Evolutionary conservation across 2,888 invertebrate species (phyloP).

Genomic region (Epistrophe eligans): DNA sequence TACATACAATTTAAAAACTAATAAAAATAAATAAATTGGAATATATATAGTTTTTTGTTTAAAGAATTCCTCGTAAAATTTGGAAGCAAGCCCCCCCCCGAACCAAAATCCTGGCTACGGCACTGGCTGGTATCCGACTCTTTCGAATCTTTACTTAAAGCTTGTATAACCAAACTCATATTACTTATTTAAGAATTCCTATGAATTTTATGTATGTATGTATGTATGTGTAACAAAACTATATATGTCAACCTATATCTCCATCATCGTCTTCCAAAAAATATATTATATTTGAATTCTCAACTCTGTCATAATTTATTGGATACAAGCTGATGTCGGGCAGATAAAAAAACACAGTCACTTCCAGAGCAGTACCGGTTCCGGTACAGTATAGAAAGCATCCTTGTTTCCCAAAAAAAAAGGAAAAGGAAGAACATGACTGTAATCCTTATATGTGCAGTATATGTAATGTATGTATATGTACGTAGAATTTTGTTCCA

Average conservation of each 20-base stretch:
- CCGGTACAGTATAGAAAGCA: conserved; percentile 13
- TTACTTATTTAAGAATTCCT: conserved; percentile 64
- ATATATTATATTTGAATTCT: conserved; percentile 54
- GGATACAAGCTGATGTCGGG: conserved; percentile 44
- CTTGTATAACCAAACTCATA: conserved; percentile 44
- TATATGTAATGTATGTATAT: neutral
- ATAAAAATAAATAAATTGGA: no score
- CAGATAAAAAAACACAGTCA: conserved; percentile 17
- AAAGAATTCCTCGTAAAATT: no score
- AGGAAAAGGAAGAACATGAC: conserved; percentile 3
- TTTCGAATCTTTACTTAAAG: neutral
- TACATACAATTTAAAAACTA: no score
- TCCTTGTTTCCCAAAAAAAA: conserved; percentile 23
- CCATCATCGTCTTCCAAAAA: conserved; percentile 14
- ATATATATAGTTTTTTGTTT: no score
- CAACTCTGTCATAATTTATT: conserved; percentile 68
- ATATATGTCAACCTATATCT: conserved; percentile 3
- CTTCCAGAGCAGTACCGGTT: conserved; percentile 8
- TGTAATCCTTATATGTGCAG: conserved; percentile 60
- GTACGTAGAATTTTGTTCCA: conserved; percentile 23
- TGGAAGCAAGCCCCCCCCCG: no score
- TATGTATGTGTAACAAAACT: conserved; percentile 2
- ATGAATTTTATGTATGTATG: neutral
- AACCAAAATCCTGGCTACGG: no score
- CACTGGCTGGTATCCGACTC: neutral